phyloP scores from a whole-genome alignment of 1,140 invertebrate species.

The Berghia stephanieae region DNA sequence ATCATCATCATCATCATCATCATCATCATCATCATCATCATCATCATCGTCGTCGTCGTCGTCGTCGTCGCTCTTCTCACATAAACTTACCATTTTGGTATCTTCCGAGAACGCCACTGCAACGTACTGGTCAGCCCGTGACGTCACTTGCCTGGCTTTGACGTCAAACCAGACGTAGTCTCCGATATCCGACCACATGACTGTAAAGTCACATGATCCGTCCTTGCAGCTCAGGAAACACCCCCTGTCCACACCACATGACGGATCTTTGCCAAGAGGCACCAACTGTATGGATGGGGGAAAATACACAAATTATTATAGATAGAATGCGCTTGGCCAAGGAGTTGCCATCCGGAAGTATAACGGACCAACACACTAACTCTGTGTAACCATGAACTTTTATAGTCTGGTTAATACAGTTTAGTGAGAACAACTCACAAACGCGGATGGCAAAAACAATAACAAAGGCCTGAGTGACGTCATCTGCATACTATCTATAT shows the following conservation, averaged over 20 bases:
- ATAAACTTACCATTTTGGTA: slow-evolving; percentile 33
- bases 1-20: slow-evolving; percentile 22
- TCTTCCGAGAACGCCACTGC: slow-evolving; percentile 36
- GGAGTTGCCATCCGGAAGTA: no score
- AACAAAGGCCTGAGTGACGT: no score
- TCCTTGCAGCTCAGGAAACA: slow-evolving; percentile 30
- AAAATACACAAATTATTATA: no score
- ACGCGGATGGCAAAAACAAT: no score
- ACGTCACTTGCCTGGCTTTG: neutral
- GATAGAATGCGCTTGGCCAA: no score
- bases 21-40: slow-evolving; percentile 19
- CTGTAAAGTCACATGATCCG: slow-evolving; percentile 26
- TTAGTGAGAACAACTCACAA: no score
- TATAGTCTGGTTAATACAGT: no score
- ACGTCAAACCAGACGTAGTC: slow-evolving; percentile 36
- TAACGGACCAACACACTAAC: no score
- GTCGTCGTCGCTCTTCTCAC: neutral
- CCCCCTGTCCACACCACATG: slow-evolving; percentile 31
- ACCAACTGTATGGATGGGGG: no score
- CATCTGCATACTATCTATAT: no score
- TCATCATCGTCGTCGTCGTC: slow-evolving; percentile 16
- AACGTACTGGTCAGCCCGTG: slow-evolving; percentile 21
- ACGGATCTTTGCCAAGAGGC: no score
- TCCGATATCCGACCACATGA: slow-evolving; percentile 26
- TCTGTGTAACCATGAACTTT: no score